Base-by-base conservation (phyloP, 1,140 invertebrate species). In the Dreissena rostriformis region DNA sequence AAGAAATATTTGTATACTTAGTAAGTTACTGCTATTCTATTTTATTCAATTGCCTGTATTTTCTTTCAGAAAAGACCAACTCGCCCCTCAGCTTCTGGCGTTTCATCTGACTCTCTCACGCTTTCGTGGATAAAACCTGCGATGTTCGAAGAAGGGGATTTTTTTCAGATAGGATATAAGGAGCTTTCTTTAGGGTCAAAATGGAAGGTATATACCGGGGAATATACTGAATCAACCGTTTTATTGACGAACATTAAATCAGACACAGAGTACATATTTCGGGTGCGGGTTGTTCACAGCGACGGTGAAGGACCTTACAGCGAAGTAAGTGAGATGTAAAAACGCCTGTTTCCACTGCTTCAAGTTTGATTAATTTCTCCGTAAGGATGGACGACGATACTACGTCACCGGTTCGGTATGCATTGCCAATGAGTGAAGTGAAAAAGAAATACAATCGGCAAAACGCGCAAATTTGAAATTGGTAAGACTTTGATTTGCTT, bases 231-330 rank as follows among this genome's bases (percentile, higher is more conserved):
- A 14, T 52, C 52, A 24, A 75, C 22, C 11, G 52, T 6, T 0
- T 7, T 14, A 8, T 8, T 75, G 0, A 39, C 7, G 7, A 28
- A 51, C 15, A 1, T 77, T 10, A 77, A 65, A 52, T n/a, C 75
- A 15, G 24, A 77, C 22, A 77, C 75, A n/a, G 49, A 39, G 75
- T 77, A n/a, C n/a, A 39, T 77, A 19, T 77, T 77, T 77, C 28
- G 65, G n/a, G 57, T 77, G 6, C 17, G 75, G 52, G 61, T 79
- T 5, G 57, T 77, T 26, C 4, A 65, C 57, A 71, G 52, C 1
- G 19, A 82, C 14, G 72, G 68, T 17, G 84, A 82, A 26, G 78
- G 78, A 5, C 22, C 11, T 19, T 86, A 77, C 51, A 82, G 84
- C 26, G 19, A 57, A 24, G 63, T 0, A 22, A 77, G 73, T 24